Evolutionary conservation across 2,797 vertebrate genomes (phyloP).

Genomic region (Eupleurogrammus muticus): DNA sequence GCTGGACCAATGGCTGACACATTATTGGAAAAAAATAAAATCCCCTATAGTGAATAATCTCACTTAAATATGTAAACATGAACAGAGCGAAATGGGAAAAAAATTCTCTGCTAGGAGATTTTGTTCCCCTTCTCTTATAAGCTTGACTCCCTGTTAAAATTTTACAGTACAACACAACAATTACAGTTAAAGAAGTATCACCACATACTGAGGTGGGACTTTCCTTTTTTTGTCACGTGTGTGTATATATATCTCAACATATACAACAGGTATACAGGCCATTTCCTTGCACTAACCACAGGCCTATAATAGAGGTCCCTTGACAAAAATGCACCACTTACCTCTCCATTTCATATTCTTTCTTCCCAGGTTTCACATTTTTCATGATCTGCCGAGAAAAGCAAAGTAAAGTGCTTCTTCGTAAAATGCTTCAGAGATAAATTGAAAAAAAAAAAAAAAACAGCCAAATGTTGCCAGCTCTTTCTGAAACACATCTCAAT

Average conservation of each 20-base stretch:
- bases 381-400: slow-evolving; percentile 91
- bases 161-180: background rate
- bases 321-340: slow-evolving; percentile 60
- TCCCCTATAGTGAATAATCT: background rate
- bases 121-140: background rate
- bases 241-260: background rate
- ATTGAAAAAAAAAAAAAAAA: background rate
- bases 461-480: background rate
- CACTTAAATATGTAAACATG: background rate
- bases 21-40: background rate
- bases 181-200: background rate
- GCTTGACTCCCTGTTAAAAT: background rate
- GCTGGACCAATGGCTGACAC: slow-evolving; percentile 12
- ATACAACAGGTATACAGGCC: background rate
- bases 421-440: background rate
- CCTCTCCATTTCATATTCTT: slow-evolving; percentile 97
- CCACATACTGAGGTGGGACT: background rate
- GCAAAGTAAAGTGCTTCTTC: background rate
- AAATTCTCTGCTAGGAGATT: background rate
- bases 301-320: background rate
- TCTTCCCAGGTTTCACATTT: slow-evolving; percentile 88
- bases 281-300: background rate
- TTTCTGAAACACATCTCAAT: background rate
- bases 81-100: background rate
- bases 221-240: background rate